Evolutionary conservation across 2,797 vertebrate genomes (phyloP), one percentile per base, ranked within the genome.

Genomic region (Emydoidea blandingii): DNA sequence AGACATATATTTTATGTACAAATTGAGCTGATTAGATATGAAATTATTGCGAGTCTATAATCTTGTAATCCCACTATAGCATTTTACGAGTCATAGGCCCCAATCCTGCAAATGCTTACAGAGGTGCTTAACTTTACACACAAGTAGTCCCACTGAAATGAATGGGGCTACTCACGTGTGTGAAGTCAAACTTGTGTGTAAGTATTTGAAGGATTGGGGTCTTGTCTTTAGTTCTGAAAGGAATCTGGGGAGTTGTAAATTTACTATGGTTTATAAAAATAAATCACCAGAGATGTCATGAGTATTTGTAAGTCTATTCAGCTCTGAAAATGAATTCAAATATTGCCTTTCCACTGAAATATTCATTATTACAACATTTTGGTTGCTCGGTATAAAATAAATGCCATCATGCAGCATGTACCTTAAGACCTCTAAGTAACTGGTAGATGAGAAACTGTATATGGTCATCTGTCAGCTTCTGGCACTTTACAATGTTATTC

Each of bases 391-490:
- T 76, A 59, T 49, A 44, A 56, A 83, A 80, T 72, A 83, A 11
- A 50, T 68, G 41, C 47, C 54, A 31, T 47, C 11, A 82, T 44
- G 56, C 19, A 91, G 72, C 27, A 81, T 89, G 72, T 97, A 98
- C 98, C 99, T 99, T 99, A 93, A 99, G 99, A 95, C 99, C 99
- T 1, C 99, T 98, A 85, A 99, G 99, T 92, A 99, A 98, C 98
- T 99, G 99, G 97, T 99, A 99, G 92, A 99, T 99, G 37, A 99
- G 98, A 97, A 99, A 99, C 97, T 99, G 99, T 94, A 99, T 99
- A 2, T 99, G 99, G 91, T 99, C 99, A 85, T 99, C 99, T 0
- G 99, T 99, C 97, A 99, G 97, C 94, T 99, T 98, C 98, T 99
- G 99, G 97, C 99, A 99, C 96, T 99, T 99, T 62, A 99, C 99